Evolutionary conservation across 2,113 vertebrate genomes (phyloP).

Genomic region (Riparia riparia): DNA sequence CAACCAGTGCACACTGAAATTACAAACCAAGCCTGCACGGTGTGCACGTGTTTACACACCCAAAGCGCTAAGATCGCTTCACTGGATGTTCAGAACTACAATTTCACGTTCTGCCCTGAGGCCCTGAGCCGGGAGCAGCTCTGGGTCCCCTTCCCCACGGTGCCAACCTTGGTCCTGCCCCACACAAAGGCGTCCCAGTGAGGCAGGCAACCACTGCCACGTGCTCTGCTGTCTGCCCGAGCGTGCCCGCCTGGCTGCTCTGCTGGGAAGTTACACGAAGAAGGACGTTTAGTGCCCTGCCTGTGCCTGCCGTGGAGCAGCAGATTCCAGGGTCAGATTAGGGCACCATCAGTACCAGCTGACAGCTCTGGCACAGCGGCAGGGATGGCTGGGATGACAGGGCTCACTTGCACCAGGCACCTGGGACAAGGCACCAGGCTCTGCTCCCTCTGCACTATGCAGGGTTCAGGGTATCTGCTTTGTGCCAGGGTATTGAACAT

Average conservation of each 20-base stretch:
- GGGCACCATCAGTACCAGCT: background rate
- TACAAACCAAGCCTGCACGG: background rate
- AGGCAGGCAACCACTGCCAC: background rate
- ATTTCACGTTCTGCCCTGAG: background rate
- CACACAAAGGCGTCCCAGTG: background rate
- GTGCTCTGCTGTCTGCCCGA: background rate
- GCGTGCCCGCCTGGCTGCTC: fast-evolving
- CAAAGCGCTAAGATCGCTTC: background rate
- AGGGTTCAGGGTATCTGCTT: background rate
- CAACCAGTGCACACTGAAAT: background rate
- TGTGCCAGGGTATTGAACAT: background rate
- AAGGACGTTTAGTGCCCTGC: background rate
- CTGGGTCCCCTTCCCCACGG: background rate
- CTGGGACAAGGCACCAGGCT: background rate
- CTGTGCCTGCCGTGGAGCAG: background rate
- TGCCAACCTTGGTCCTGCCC: fast-evolving
- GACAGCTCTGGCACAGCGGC: background rate
- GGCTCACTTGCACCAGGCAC: background rate
- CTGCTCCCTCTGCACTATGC: background rate
- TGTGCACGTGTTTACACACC: background rate
- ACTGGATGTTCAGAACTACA: background rate
- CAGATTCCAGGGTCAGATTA: fast-evolving
- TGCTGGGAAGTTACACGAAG: background rate
- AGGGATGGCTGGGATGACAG: background rate
- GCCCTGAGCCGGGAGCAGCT: fast-evolving